Evolutionary conservation across 1,140 invertebrate species (phyloP).

Genomic region (Drosophila bifasciata): DNA sequence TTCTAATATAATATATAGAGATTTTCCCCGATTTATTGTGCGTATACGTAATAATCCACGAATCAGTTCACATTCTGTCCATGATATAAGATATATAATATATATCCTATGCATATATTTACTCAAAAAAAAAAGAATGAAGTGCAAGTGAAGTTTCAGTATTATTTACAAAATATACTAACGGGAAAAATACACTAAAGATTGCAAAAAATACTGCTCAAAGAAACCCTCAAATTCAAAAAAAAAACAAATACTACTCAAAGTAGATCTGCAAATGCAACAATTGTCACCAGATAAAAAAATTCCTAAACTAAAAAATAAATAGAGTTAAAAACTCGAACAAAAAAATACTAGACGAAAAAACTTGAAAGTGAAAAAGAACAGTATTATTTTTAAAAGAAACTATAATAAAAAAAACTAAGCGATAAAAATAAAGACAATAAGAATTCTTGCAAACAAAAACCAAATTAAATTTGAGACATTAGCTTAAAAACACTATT

Average conservation of each 20-base stretch:
- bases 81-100: constrained; percentile 43
- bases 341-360: constrained; percentile 9
- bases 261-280: constrained; percentile 49
- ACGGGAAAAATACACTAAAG: constrained; percentile 7
- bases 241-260: constrained; percentile 25
- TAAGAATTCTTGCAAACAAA: constrained; percentile 39
- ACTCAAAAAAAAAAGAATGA: constrained; percentile 45
- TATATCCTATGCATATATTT: constrained; percentile 37
- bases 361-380: constrained; percentile 33
- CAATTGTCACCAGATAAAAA: constrained; percentile 38
- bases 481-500: constrained; percentile 31
- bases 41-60: constrained; percentile 48
- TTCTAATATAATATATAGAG: constrained; percentile 23
- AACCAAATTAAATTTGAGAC: constrained; percentile 47
- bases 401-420: constrained; percentile 21
- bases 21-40: constrained; percentile 38
- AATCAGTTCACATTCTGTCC: constrained; percentile 52
- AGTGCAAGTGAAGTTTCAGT: constrained; percentile 51
- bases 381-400: constrained; percentile 54
- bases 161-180: constrained; percentile 42
- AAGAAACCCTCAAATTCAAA: constrained; percentile 17
- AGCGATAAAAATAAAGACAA: constrained; percentile 55
- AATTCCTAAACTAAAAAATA: constrained; percentile 38
- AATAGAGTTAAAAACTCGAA: constrained; percentile 53
- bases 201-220: constrained; percentile 38